phyloP scores from a whole-genome alignment of 2,797 vertebrate species.

The Peromyscus nudipes region DNA sequence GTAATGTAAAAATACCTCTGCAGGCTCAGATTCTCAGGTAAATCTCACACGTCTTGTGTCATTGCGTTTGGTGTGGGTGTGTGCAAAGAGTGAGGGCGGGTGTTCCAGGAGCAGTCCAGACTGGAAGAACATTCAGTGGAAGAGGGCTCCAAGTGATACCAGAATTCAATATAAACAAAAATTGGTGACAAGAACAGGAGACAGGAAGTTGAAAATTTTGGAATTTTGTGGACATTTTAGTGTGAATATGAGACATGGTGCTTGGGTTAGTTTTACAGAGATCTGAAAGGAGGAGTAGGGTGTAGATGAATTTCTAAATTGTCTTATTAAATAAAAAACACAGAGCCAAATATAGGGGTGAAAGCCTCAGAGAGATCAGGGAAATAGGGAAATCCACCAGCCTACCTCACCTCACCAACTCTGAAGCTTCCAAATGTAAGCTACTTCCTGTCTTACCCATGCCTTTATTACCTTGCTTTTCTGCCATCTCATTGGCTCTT shows the following conservation, averaged over 20 bases:
- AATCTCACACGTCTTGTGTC: background rate
- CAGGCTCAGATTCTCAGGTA: background rate
- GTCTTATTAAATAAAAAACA: too few relatives aligned
- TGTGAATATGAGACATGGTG: background rate
- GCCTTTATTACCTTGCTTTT: too few relatives aligned
- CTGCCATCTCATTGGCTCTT: too few relatives aligned
- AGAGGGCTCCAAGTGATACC: background rate
- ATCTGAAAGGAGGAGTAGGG: background rate
- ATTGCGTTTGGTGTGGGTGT: background rate
- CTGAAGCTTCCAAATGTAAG: too few relatives aligned
- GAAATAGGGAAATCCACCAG: too few relatives aligned
- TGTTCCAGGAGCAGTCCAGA: background rate
- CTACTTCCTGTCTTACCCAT: too few relatives aligned
- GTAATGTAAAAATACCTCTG: background rate
- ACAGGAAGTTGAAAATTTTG: background rate
- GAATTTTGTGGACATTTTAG: constrained; percentile 51
- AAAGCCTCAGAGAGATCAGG: too few relatives aligned
- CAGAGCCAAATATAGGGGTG: too few relatives aligned
- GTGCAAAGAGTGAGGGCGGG: background rate
- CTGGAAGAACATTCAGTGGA: background rate
- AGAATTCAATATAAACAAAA: constrained; percentile 1
- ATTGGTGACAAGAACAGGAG: background rate
- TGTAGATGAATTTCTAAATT: too few relatives aligned
- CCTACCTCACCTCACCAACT: too few relatives aligned
- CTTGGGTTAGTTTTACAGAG: background rate